Conservation (phyloP, 2,888 invertebrate genomes). For the Mechanitis messenoides region DNA sequence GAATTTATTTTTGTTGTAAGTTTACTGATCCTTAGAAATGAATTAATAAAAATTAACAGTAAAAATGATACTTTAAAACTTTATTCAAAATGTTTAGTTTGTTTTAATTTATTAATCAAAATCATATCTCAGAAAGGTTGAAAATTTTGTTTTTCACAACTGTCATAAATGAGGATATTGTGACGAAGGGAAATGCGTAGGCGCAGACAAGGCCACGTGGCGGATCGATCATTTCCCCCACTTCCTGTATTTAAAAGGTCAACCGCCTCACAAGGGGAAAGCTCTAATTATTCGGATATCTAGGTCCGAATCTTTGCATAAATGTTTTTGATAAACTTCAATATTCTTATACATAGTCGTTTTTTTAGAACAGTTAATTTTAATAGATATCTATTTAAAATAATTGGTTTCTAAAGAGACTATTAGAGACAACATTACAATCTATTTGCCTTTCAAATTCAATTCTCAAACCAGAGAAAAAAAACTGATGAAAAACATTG, state of each 20-base stretch:
- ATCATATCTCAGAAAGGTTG: slow-evolving; percentile 7
- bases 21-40: no score
- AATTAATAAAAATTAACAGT: no score
- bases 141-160: slow-evolving; percentile 16
- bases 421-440: slow-evolving; percentile 20
- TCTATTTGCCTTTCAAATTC: slow-evolving; percentile 45
- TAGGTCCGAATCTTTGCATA: no score
- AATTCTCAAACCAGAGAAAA: no score
- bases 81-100: background rate
- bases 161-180: slow-evolving; percentile 23
- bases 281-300: slow-evolving; percentile 26
- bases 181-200: slow-evolving; percentile 25
- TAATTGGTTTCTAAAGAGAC: no score
- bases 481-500: no score
- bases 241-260: slow-evolving; percentile 56
- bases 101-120: background rate
- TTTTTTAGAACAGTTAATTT: no score
- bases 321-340: no score
- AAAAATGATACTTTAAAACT: no score
- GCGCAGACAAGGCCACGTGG: slow-evolving; percentile 37
- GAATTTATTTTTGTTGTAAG: no score
- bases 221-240: slow-evolving; percentile 65
- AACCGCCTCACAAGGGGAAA: slow-evolving; percentile 45
- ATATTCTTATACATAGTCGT: no score
- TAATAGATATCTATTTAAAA: no score